A percentile compares a stretch with the other conserved stretches of the same genome.
Conservation (phyloP, 2,113 vertebrate species). For the Pteropus alecto region DNA sequence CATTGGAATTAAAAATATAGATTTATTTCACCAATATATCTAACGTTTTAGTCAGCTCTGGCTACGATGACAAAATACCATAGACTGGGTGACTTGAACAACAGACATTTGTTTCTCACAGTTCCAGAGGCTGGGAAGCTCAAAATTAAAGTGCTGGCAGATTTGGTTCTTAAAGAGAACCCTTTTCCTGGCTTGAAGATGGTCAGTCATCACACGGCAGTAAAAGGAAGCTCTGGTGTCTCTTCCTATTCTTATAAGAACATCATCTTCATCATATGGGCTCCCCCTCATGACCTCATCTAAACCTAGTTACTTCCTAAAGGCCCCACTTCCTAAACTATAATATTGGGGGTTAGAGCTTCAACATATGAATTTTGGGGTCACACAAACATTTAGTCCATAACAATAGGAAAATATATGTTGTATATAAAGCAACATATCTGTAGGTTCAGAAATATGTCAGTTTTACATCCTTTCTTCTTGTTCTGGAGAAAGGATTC, state of each 20-base stretch:
- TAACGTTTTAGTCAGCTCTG: background rate
- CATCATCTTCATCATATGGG: background rate
- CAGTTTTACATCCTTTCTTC: background rate
- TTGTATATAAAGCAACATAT: background rate
- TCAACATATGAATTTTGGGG: background rate
- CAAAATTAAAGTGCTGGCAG: background rate
- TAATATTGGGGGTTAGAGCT: background rate
- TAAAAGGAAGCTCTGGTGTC: background rate
- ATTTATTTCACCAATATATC: background rate
- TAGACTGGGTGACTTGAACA: background rate
- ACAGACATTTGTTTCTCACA: background rate
- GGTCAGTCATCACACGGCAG: background rate
- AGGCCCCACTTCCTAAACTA: background rate
- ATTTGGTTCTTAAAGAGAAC: background rate
- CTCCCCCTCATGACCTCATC: background rate
- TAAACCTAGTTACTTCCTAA: background rate
- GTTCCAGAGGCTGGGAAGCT: background rate
- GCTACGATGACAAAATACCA: background rate
- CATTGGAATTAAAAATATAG: constrained; percentile 25
- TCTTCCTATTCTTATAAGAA: background rate
- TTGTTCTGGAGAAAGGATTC: background rate
- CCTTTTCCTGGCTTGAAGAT: background rate
- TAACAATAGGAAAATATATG: background rate
- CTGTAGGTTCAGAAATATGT: background rate
- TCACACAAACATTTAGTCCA: background rate